These are phyloP conservation scores for Acronicta psi DNA, from an alignment of 2,888 invertebrate genomes.

Conservation along the genomic window DNA sequence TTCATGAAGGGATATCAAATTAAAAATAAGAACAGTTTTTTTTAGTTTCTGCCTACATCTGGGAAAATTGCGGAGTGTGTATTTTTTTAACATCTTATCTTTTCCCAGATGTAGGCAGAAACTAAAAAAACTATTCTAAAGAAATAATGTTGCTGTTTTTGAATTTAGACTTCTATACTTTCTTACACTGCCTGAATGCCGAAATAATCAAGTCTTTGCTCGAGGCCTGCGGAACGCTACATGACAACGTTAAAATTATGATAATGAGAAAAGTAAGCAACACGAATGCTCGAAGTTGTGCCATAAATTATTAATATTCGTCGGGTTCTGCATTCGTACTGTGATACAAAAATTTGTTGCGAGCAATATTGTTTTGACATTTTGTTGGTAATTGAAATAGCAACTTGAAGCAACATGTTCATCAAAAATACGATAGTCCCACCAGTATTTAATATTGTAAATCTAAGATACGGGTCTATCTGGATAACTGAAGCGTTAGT, in stretches of 20 bases:
- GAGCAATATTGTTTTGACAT: conserved; percentile 34
- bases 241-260: conserved; percentile 77
- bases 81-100: too few species aligned
- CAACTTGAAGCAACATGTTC: too few species aligned
- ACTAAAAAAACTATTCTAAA: too few species aligned
- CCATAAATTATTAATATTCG: conserved; percentile 74
- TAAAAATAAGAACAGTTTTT: too few species aligned
- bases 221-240: conserved; percentile 58
- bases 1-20: too few species aligned
- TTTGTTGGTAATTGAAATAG: conserved; percentile 28
- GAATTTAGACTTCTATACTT: conserved; percentile 17
- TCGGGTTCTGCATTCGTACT: conserved; percentile 47
- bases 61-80: too few species aligned
- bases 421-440: too few species aligned
- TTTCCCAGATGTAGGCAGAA: too few species aligned
- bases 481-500: too few species aligned
- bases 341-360: conserved; percentile 33
- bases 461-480: conserved; percentile 1
- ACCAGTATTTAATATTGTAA: too few species aligned
- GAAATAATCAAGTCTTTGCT: conserved; percentile 70
- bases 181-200: conserved; percentile 44
- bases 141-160: too few species aligned
- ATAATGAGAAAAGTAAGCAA: conserved; percentile 75
- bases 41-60: too few species aligned
- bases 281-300: conserved; percentile 68